Conservation (phyloP, 2,888 invertebrate genomes). For the Zonitis immaculata region DNA sequence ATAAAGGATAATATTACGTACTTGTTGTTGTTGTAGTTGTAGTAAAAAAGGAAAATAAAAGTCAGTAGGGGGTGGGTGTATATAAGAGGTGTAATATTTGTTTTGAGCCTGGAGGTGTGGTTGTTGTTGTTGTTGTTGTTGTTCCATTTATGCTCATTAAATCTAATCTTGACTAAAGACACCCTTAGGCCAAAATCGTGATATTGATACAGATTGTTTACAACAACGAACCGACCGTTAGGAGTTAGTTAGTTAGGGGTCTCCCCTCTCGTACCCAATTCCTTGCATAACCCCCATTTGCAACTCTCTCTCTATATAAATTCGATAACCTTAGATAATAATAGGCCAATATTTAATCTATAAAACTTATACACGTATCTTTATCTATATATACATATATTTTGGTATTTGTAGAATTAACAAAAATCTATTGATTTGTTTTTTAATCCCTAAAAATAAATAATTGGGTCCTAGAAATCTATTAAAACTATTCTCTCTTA, state of each 20-base stretch:
- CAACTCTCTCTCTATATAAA: background rate
- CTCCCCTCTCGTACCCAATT: background rate
- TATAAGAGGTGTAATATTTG: background rate
- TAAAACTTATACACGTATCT: too few species aligned
- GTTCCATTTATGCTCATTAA: background rate
- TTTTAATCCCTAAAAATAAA: too few species aligned
- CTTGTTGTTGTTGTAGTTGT: background rate
- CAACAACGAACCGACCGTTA: background rate
- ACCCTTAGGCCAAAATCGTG: background rate
- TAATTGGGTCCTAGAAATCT: too few species aligned
- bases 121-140: background rate
- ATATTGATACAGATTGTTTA: background rate
- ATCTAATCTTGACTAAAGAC: background rate
- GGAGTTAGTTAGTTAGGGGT: too few species aligned
- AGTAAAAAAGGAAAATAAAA: background rate
- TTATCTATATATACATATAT: too few species aligned
- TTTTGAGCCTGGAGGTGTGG: background rate
- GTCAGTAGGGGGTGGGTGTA: background rate
- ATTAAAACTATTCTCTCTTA: too few species aligned
- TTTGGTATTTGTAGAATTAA: too few species aligned
- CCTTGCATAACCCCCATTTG: background rate
- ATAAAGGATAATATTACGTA: background rate
- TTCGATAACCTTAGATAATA: background rate
- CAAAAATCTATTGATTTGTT: too few species aligned
- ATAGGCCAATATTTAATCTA: background rate